Evolutionary conservation across 2,797 vertebrate genomes (phyloP).

Genomic region (Etheostoma perlongum): DNA sequence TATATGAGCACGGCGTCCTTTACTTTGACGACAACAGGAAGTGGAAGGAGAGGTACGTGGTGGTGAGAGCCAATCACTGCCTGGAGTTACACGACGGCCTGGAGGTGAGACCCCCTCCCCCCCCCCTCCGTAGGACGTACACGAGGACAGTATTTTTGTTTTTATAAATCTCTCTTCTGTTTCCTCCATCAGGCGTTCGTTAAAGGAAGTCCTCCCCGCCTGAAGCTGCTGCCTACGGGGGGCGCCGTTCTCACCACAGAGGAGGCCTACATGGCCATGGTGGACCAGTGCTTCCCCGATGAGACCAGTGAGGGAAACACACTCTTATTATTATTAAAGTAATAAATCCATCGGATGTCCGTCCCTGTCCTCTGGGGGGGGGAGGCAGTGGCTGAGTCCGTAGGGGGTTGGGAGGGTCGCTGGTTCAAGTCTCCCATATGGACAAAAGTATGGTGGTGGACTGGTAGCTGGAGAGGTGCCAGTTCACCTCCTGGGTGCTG

Average conservation of each 20-base stretch:
- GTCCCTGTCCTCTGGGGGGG: too few relatives aligned
- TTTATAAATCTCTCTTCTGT: too few relatives aligned
- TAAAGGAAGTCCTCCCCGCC: slow-evolving; percentile 84
- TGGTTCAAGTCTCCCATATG: too few relatives aligned
- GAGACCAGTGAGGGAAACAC: slow-evolving; percentile 84
- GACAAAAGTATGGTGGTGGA: too few relatives aligned
- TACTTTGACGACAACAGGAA: slow-evolving; percentile 89
- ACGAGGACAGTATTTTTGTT: too few relatives aligned
- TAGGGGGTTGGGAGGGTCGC: too few relatives aligned
- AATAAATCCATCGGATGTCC: too few relatives aligned
- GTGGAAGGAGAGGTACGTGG: slow-evolving; percentile 90
- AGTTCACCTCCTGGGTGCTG: too few relatives aligned
- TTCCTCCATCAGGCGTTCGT: slow-evolving; percentile 84
- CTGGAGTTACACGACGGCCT: slow-evolving; percentile 91
- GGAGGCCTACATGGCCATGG: slow-evolving; percentile 88
- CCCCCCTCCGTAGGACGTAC: too few relatives aligned
- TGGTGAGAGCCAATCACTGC: slow-evolving; percentile 89
- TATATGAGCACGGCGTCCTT: slow-evolving; percentile 87
- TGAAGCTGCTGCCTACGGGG: slow-evolving; percentile 88
- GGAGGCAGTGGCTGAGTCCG: too few relatives aligned
- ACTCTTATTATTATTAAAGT: too few relatives aligned
- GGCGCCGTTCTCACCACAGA: slow-evolving; percentile 89
- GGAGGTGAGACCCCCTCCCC: slow-evolving; percentile 82
- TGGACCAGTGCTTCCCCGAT: slow-evolving; percentile 90
- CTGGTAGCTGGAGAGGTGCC: too few relatives aligned